These are phyloP conservation scores for Drosophila hydei DNA, from an alignment of 1,140 invertebrate species.

Conservation along the genomic window DNA sequence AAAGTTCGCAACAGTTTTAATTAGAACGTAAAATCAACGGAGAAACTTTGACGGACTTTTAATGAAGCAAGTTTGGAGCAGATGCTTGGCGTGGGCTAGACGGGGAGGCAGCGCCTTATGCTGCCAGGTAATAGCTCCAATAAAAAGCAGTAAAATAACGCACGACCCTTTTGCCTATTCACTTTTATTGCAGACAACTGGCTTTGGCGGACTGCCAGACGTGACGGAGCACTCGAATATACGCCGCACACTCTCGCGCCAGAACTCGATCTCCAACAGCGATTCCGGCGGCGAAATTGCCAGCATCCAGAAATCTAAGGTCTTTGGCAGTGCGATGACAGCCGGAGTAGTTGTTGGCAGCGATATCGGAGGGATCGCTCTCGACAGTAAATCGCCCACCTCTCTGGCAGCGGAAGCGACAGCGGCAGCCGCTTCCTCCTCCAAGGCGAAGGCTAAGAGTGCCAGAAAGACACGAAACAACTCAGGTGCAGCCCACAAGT, in stretches of 20 bases:
- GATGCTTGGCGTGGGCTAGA: background rate
- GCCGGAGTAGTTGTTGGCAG: conserved; percentile 60
- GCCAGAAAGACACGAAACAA: conserved; percentile 49
- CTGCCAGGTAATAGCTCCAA: conserved; percentile 25
- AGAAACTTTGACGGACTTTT: conserved; percentile 74
- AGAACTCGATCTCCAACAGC: conserved; percentile 82
- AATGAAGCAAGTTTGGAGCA: conserved; percentile 67
- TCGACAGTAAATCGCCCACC: conserved; percentile 66
- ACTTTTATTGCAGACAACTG: conserved; percentile 75
- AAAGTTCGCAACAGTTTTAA: conserved; percentile 73
- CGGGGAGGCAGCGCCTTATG: conserved; percentile 9
- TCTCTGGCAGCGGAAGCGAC: conserved; percentile 52
- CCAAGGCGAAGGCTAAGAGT: conserved; percentile 53
- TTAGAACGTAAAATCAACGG: conserved; percentile 75
- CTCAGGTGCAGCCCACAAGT: conserved; percentile 48
- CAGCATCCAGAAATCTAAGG: conserved; percentile 81
- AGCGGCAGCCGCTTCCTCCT: conserved; percentile 36
- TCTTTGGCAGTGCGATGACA: conserved; percentile 65
- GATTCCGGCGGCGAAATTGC: conserved; percentile 76
- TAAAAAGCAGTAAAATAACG: conserved; percentile 10
- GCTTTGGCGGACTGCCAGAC: conserved; percentile 81
- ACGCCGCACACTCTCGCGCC: conserved; percentile 78
- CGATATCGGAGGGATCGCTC: conserved; percentile 61
- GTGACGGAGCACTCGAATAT: conserved; percentile 83
- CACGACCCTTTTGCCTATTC: conserved; percentile 15